Evolutionary conservation across 2,888 invertebrate species (phyloP), one percentile per base, ranked within the genome.

Genomic region (Laspeyria flexula): DNA sequence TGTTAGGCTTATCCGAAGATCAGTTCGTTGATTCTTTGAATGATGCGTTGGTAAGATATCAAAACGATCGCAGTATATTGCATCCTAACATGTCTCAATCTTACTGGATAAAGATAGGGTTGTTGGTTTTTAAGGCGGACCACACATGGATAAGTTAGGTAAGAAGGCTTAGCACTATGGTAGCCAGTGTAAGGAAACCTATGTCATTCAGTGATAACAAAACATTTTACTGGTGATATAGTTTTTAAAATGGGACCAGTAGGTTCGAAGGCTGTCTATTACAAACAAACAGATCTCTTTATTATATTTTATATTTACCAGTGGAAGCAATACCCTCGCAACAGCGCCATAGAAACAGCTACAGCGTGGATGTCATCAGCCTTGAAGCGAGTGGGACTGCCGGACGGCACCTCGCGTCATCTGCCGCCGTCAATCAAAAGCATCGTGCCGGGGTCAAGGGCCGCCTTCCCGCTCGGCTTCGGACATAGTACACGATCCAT

Each of bases 401-500:
- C 93, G n/a, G 92, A 88, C 61, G 93, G 93, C 11, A 81, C 88
- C 0, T 68, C 82, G 3, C 81, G 94, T 11, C 95, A 95, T 72
- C 83, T 95, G 55, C 97, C 96, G 5, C 97, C 97, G 0, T 95
- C 94, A 16, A 88, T 97, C 5, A 73, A 88, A 2, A 84, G 83
- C 6, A 90, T 96, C 1, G 93, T 85, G 21, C 85, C 93, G 16
- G 89, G 87, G 1, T 96, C 96, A 10, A 93, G 98, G 30, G 99
- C 98, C 10, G 95, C 95, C 18, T 99, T 99, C 89, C 99, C 99
- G 0, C 92, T 99, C 6, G 97, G 96, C 23, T 96, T 99, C 73
- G 96, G 97, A 0, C 99, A 99, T 83, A 95, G 98, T 35, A 95
- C 96, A 0, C 94, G 95, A 69, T 99, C 99, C 81, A 95, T 97